Conservation (phyloP, 2,113 vertebrate genomes). For the Pantherophis guttatus region DNA sequence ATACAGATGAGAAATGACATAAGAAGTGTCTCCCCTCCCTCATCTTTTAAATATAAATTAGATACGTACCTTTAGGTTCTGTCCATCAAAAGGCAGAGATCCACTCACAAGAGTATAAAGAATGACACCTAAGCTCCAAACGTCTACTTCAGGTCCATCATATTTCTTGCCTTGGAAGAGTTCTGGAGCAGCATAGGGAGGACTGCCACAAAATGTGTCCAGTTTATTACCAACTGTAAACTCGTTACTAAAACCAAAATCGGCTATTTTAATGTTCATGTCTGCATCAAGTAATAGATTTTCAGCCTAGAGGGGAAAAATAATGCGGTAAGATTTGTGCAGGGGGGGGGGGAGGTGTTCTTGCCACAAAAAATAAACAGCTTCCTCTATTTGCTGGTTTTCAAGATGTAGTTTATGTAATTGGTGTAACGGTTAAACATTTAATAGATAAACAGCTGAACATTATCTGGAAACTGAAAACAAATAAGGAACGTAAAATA, state of each 20-base stretch:
- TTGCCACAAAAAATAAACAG: neutral
- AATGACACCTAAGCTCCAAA: constrained; percentile 98
- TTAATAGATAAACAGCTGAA: neutral
- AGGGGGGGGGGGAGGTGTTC: neutral
- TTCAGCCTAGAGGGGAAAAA: constrained; percentile 82
- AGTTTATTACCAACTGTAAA: constrained; percentile 96
- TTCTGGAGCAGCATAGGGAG: constrained; percentile 95
- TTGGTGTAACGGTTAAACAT: neutral
- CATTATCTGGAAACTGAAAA: neutral
- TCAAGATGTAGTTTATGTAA: neutral
- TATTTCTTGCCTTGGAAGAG: constrained; percentile 99
- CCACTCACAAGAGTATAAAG: constrained; percentile 98
- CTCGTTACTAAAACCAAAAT: constrained; percentile 98
- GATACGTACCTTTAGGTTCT: constrained; percentile 89
- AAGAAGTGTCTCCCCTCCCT: neutral
- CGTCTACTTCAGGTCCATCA: constrained; percentile 95
- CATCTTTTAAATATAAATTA: neutral
- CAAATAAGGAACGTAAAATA: neutral
- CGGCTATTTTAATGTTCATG: constrained; percentile 99
- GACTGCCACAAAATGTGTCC: constrained; percentile 97
- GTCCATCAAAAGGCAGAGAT: constrained; percentile 95
- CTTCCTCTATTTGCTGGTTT: neutral
- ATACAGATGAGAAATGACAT: neutral
- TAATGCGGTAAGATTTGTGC: constrained; percentile 30
- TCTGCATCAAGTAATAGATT: constrained; percentile 96